Conservation (phyloP, 2,113 vertebrate genomes). For the Pandion haliaetus region DNA sequence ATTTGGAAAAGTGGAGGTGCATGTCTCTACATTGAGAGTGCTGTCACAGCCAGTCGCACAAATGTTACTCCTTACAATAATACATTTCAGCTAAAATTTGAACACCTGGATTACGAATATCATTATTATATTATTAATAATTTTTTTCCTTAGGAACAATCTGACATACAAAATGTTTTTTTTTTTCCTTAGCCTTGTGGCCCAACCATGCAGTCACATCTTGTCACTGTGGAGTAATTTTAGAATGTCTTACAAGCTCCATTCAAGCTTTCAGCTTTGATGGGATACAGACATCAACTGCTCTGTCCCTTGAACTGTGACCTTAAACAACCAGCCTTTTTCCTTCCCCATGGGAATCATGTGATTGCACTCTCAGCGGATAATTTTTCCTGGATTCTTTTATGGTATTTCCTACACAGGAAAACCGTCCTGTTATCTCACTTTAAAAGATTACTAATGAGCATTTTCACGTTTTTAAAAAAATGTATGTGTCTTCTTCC, state of each 20-base stretch:
- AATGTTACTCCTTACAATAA: neutral
- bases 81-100: neutral
- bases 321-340: conserved; percentile 58
- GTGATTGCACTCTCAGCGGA: conserved; percentile 74
- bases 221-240: neutral
- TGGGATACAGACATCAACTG: neutral
- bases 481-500: neutral
- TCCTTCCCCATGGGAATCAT: conserved; percentile 65
- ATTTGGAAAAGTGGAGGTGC: neutral
- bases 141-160: neutral
- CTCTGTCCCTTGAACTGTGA: conserved; percentile 61
- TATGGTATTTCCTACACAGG: conserved; percentile 71
- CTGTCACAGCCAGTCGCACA: neutral
- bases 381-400: conserved; percentile 65
- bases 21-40: neutral
- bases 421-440: conserved; percentile 64
- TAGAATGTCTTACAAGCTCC: neutral
- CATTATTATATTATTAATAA: neutral
- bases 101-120: neutral
- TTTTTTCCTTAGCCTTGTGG: neutral
- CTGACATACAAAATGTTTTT: neutral
- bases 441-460: conserved; percentile 9
- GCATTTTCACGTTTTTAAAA: neutral
- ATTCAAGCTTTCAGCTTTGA: neutral
- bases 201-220: neutral